These are phyloP conservation scores for Onychostoma macrolepis DNA, from an alignment of 2,113 vertebrate species.

Conservation along the genomic window DNA sequence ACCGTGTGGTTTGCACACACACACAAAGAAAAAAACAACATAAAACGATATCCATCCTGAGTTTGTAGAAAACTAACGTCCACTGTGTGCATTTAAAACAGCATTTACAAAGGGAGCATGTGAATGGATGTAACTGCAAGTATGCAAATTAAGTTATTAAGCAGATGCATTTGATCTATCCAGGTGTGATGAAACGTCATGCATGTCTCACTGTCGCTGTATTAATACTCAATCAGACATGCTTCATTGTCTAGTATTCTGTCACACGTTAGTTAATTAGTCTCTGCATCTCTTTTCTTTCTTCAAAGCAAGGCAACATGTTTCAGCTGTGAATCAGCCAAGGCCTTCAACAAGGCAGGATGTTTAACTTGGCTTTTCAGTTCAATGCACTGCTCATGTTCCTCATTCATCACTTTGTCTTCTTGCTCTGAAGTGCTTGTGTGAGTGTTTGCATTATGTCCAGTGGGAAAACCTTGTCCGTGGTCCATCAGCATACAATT, in stretches of 20 bases:
- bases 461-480: background rate
- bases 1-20: background rate
- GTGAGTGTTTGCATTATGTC: background rate
- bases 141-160: background rate
- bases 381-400: background rate
- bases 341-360: background rate
- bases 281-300: background rate
- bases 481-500: background rate
- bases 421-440: background rate
- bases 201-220: background rate
- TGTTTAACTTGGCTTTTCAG: background rate
- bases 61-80: background rate
- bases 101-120: background rate
- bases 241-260: background rate
- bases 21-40: no score
- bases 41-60: constrained; percentile 26
- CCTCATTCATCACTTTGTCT: background rate
- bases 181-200: background rate
- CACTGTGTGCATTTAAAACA: background rate
- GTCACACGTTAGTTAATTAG: background rate
- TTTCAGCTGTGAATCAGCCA: background rate
- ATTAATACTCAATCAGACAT: background rate
- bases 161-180: background rate
- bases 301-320: background rate
- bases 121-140: background rate